Percentiles rank a stretch among this genome's conserved stretches.
These are phyloP conservation scores for Amphipyra tragopoginis DNA, from an alignment of 2,888 invertebrate species.

Conservation along the genomic window DNA sequence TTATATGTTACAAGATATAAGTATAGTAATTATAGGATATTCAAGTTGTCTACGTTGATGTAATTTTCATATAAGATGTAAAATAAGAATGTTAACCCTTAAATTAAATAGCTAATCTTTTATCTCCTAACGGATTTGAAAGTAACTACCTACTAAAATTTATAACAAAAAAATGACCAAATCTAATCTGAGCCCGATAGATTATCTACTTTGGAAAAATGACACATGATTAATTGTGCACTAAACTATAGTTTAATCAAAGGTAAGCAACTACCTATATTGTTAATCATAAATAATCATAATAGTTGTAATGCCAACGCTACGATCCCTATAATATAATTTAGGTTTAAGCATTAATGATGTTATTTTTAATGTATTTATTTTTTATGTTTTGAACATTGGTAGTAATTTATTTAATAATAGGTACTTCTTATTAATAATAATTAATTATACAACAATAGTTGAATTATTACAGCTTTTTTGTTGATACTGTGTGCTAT, in stretches of 20 bases:
- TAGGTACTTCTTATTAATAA: no score
- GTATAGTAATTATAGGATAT: constrained; percentile 41
- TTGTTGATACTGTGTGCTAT: constrained; percentile 15
- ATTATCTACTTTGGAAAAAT: constrained; percentile 21
- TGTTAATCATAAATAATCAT: constrained; percentile 28
- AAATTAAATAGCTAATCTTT: constrained; percentile 26
- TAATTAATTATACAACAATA: constrained; percentile 21
- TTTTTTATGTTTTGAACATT: not conserved
- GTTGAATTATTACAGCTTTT: constrained; percentile 18
- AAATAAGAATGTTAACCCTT: constrained; percentile 43
- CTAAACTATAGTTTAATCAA: constrained; percentile 25
- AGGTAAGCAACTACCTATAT: constrained; percentile 24
- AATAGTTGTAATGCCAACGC: constrained; percentile 32
- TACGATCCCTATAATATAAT: constrained; percentile 20
- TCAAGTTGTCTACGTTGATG: constrained; percentile 42
- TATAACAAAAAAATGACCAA: constrained; percentile 49
- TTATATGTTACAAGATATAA: constrained; percentile 53
- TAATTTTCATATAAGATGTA: constrained; percentile 45
- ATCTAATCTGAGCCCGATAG: constrained; percentile 32
- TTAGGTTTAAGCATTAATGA: constrained; percentile 22
- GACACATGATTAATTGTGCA: constrained; percentile 18
- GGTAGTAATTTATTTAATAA: no score
- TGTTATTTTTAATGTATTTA: constrained; percentile 17
- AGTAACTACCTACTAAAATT: constrained; percentile 20
- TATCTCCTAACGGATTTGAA: constrained; percentile 38